A percentile compares a stretch with the other conserved stretches of the same genome.
Conservation (phyloP, 1,140 invertebrate species). For the Drosophila lowei region DNA sequence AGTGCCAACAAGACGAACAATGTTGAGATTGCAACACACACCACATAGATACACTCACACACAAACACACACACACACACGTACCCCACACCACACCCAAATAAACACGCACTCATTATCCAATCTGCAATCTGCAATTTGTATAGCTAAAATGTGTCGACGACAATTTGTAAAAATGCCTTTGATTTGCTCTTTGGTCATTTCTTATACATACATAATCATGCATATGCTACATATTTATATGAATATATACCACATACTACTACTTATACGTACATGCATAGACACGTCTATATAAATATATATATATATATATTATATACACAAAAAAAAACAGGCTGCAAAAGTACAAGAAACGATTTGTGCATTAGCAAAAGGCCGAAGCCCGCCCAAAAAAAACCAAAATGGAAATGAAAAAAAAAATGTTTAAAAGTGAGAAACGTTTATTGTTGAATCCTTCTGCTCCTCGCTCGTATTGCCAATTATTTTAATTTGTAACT, state of each 20-base stretch:
- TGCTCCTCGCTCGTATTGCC: constrained; percentile 81
- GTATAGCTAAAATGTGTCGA: constrained; percentile 44
- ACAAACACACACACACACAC: constrained; percentile 6
- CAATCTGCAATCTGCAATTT: constrained; percentile 54
- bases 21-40: constrained; percentile 67
- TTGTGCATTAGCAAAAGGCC: constrained; percentile 74
- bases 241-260: constrained; percentile 66
- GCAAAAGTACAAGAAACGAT: constrained; percentile 69
- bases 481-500: constrained; percentile 66
- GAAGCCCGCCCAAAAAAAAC: constrained; percentile 69
- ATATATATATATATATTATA: constrained; percentile 38
- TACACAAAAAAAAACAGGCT: constrained; percentile 51
- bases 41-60: constrained; percentile 57
- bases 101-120: constrained; percentile 15
- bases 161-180: constrained; percentile 46
- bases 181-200: constrained; percentile 75
- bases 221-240: constrained; percentile 69
- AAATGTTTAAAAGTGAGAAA: constrained; percentile 42
- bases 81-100: constrained; percentile 13
- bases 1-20: constrained; percentile 45
- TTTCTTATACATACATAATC: constrained; percentile 64
- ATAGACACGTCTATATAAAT: constrained; percentile 33
- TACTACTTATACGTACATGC: constrained; percentile 71
- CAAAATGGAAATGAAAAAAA: constrained; percentile 39
- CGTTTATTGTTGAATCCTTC: constrained; percentile 69